Conservation (phyloP, 2,797 vertebrate species). For the Carduelis carduelis region DNA sequence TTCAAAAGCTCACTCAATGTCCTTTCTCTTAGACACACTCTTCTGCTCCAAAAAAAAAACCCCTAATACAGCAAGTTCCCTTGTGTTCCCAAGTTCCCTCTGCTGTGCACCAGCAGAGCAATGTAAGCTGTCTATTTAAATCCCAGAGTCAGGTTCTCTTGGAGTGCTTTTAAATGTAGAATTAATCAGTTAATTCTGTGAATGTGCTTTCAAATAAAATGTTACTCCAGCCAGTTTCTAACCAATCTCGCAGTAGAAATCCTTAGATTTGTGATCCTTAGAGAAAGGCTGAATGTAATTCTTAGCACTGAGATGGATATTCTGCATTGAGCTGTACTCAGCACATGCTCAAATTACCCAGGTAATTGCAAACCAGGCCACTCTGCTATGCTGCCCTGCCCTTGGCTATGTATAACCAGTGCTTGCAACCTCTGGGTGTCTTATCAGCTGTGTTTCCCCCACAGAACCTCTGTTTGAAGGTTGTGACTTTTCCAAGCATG, state of each 20-base stretch:
- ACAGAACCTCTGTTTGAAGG: background rate
- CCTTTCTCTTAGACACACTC: background rate
- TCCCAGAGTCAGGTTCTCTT: background rate
- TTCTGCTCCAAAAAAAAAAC: rapidly evolving
- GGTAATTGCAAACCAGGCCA: background rate
- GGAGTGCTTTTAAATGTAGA: background rate
- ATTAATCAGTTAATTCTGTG: background rate
- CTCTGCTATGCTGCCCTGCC: background rate
- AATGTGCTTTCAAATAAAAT: background rate
- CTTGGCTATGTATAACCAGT: background rate
- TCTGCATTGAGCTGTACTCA: background rate
- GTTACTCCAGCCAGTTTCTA: background rate
- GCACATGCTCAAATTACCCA: background rate
- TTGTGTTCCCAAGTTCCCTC: too few species aligned
- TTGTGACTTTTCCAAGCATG: background rate
- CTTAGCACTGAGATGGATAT: background rate
- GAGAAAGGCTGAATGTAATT: background rate
- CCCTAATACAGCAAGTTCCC: rapidly evolving
- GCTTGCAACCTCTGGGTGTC: background rate
- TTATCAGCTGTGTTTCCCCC: background rate
- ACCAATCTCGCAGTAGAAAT: background rate
- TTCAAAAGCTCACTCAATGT: background rate
- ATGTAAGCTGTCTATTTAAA: background rate
- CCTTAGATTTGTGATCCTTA: too few species aligned
- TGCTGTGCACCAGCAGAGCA: background rate